phyloP scores from a whole-genome alignment of 1,140 invertebrate species.

The Sycophaga agraensis region DNA sequence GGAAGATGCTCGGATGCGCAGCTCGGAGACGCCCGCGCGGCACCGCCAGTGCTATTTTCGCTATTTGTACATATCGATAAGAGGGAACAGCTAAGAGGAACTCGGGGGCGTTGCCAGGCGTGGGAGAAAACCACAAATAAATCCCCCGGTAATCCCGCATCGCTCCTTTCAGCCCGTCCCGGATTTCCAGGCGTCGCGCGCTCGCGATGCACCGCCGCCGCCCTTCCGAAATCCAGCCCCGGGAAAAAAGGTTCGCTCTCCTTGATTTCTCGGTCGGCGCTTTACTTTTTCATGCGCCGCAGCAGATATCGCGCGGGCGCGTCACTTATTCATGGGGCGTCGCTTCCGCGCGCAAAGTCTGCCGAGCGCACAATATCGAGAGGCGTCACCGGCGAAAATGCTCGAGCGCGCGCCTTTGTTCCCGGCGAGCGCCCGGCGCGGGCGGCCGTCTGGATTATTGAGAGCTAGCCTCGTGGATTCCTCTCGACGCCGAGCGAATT shows the following conservation, averaged over 20 bases:
- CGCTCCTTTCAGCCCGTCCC: slow-evolving; percentile 51
- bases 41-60: slow-evolving; percentile 36
- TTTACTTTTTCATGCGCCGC: neutral
- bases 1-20: no score
- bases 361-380: no score
- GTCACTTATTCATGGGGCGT: no score
- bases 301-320: neutral
- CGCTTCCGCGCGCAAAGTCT: no score
- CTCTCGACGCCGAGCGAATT: no score
- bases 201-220: slow-evolving; percentile 40
- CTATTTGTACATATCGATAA: slow-evolving; percentile 48
- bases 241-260: neutral
- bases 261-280: neutral
- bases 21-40: no score
- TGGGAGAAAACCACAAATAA: slow-evolving; percentile 56
- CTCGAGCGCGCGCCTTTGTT: no score
- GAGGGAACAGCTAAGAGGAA: neutral
- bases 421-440: no score
- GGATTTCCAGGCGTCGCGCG: slow-evolving; percentile 52
- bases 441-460: no score
- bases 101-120: slow-evolving; percentile 10
- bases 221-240: neutral
- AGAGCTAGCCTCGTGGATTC: no score
- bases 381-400: no score
- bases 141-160: slow-evolving; percentile 56